Percentiles rank a stretch among this genome's conserved stretches.
phyloP scores from a whole-genome alignment of 2,888 invertebrate species.

The Nephrotoma flavescens region DNA sequence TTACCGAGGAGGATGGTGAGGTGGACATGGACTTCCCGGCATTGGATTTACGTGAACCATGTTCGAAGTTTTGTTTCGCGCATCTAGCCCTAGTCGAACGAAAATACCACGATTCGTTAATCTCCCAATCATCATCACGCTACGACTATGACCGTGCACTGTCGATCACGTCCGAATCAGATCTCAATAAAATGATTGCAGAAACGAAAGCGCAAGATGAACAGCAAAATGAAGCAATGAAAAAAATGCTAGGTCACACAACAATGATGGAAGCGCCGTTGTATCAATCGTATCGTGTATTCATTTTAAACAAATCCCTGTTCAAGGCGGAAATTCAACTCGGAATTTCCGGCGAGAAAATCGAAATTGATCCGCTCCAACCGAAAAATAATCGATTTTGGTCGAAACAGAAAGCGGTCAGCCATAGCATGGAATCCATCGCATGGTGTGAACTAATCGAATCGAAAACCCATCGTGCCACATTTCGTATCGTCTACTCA shows the following conservation, averaged over 20 bases:
- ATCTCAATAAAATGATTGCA: conserved; percentile 23
- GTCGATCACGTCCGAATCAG: conserved; percentile 34
- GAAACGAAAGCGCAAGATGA: conserved; percentile 25
- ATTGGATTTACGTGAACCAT: conserved; percentile 72
- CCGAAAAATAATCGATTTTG: conserved; percentile 49
- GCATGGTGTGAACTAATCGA: conserved; percentile 77
- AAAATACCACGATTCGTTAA: conserved; percentile 22
- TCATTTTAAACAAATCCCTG: conserved; percentile 63
- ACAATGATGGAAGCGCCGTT: conserved; percentile 74
- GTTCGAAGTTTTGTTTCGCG: conserved; percentile 85
- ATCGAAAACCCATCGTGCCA: conserved; percentile 53
- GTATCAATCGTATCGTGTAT: conserved; percentile 68
- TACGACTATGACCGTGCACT: conserved; percentile 17
- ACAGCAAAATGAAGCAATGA: conserved; percentile 37
- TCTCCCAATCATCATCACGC: neutral
- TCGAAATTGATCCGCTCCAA: conserved; percentile 77
- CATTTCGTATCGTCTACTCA: conserved; percentile 44
- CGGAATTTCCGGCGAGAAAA: conserved; percentile 77
- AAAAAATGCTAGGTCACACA: conserved; percentile 55
- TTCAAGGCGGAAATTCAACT: conserved; percentile 73
- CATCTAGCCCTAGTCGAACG: conserved; percentile 78
- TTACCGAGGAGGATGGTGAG: conserved; percentile 94
- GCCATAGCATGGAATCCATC: conserved; percentile 72
- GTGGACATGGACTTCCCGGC: conserved; percentile 88
- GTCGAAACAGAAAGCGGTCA: conserved; percentile 60